phyloP scores from a whole-genome alignment of 2,113 vertebrate species.

The Anolis carolinensis region DNA sequence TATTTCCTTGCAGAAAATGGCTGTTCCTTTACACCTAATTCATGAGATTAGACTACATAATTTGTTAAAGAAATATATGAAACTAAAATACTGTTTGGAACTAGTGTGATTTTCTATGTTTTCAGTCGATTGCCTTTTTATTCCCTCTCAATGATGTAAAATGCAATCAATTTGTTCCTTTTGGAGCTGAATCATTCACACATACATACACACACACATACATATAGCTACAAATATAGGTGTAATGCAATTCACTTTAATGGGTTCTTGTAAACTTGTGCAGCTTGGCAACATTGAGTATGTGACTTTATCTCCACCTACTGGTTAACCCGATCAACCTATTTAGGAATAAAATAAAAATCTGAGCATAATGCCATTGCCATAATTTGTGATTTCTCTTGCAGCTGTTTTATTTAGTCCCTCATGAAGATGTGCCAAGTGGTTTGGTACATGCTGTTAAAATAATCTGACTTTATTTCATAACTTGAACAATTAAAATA shows the following conservation, averaged over 20 bases:
- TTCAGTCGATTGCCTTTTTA: neutral
- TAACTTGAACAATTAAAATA: neutral
- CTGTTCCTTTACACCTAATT: neutral
- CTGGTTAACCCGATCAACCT: neutral
- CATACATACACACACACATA: no score
- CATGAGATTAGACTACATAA: neutral
- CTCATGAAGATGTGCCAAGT: neutral
- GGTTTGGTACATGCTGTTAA: neutral
- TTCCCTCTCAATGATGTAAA: neutral
- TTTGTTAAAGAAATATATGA: neutral
- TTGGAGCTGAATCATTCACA: neutral
- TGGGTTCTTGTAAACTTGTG: neutral
- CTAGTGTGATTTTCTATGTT: neutral
- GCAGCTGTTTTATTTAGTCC: neutral
- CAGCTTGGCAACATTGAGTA: neutral
- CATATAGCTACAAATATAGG: neutral
- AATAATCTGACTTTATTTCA: neutral
- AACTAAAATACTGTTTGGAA: neutral
- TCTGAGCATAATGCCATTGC: neutral
- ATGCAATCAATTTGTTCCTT: neutral
- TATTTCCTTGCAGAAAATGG: neutral
- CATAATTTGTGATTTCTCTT: no score
- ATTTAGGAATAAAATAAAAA: neutral
- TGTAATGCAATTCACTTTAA: neutral
- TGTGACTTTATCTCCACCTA: neutral